Conservation (phyloP, 2,888 invertebrate genomes). For the Caenorhabditis afra region DNA sequence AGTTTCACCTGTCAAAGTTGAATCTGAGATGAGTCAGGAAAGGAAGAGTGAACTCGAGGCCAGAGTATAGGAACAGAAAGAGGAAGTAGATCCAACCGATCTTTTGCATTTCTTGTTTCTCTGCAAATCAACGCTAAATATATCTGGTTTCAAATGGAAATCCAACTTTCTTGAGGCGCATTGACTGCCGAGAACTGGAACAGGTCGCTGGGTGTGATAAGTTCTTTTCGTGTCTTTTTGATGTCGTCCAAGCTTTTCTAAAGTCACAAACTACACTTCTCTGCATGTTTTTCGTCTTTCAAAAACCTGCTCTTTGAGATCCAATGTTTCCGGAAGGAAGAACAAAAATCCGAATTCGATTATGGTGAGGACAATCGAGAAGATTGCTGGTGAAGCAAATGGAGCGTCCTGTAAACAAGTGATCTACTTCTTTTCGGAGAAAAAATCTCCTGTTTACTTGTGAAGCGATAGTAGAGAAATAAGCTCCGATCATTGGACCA, state of each 20-base stretch:
- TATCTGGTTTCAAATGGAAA: not conserved
- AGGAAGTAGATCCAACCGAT: conserved; percentile 85
- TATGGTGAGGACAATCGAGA: conserved; percentile 84
- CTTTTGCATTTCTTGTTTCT: conserved; percentile 66
- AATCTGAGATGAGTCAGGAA: conserved; percentile 95
- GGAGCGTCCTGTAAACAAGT: conserved; percentile 37
- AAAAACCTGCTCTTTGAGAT: conserved; percentile 54
- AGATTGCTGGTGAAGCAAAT: conserved; percentile 44
- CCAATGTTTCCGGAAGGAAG: conserved; percentile 88
- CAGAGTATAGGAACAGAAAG: conserved; percentile 94
- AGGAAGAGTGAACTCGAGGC: conserved; percentile 96
- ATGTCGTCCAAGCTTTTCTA: conserved; percentile 43
- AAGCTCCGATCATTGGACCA: conserved; percentile 94
- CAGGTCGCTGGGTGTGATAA: conserved; percentile 64
- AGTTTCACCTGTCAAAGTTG: conserved; percentile 85
- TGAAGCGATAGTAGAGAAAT: conserved; percentile 84
- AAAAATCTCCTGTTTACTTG: conserved; percentile 27
- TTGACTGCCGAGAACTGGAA: conserved; percentile 71
- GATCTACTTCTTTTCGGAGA: not conserved
- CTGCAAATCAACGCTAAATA: conserved; percentile 47
- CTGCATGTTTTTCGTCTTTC: not conserved
- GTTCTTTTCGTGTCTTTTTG: conserved; percentile 46
- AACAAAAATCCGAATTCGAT: conserved; percentile 88
- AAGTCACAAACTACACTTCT: conserved; percentile 14
- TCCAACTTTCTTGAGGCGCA: conserved; percentile 66